phyloP scores from a whole-genome alignment of 2,888 invertebrate genomes.

The Trichogramma dendrolimi region DNA sequence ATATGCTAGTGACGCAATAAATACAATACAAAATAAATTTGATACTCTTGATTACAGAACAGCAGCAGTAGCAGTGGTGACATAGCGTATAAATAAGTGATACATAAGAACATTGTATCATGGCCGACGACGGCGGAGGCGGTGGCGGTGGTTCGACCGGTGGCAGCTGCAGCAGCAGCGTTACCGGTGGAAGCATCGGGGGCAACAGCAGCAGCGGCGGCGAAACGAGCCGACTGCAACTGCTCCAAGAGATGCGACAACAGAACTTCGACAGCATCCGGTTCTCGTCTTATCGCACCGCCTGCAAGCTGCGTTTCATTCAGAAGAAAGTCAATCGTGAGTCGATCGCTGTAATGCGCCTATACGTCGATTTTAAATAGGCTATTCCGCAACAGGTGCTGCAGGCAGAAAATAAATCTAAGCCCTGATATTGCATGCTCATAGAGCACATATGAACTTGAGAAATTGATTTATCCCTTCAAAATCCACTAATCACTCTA shows the following conservation, averaged over 20 bases:
- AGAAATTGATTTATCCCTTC: too few relatives aligned
- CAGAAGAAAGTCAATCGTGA: constrained; percentile 96
- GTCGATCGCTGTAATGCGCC: constrained; percentile 48
- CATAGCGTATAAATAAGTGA: not conserved
- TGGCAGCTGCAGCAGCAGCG: constrained; percentile 8
- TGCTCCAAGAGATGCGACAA: constrained; percentile 80
- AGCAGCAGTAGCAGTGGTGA: too few relatives aligned
- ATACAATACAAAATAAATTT: too few relatives aligned
- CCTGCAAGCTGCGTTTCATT: constrained; percentile 93
- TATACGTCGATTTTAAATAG: too few relatives aligned
- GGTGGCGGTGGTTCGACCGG: constrained; percentile 1
- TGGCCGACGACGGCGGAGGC: constrained; percentile 30
- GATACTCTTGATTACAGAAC: too few relatives aligned
- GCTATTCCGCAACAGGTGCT: too few relatives aligned
- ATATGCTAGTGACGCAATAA: too few relatives aligned
- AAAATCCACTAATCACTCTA: too few relatives aligned
- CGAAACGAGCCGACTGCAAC: constrained; percentile 60
- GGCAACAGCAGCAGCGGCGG: constrained; percentile 41
- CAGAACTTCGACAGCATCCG: constrained; percentile 94
- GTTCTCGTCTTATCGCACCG: constrained; percentile 96
- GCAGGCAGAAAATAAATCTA: too few relatives aligned
- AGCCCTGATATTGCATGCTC: too few relatives aligned
- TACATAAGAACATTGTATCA: constrained; percentile 6
- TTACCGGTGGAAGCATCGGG: constrained; percentile 40
- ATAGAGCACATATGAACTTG: too few relatives aligned